phyloP scores from a whole-genome alignment of 92 coral and sea anemone genomes.

The Porites rus region DNA sequence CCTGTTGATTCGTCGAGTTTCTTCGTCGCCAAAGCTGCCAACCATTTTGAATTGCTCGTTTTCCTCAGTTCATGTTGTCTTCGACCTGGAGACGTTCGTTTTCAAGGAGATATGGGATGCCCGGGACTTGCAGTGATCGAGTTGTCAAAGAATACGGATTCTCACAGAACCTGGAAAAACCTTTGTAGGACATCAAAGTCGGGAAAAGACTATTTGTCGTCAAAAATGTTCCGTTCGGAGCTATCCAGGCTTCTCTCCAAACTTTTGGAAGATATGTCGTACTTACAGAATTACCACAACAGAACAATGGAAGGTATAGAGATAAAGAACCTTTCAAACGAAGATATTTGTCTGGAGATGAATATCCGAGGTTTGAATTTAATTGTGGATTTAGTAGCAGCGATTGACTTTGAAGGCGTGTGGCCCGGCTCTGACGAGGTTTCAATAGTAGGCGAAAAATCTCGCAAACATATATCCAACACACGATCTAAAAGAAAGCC shows the following conservation, averaged over 20 bases:
- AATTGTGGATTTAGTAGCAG: constrained; percentile 63
- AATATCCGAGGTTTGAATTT: constrained; percentile 43
- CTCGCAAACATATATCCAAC: constrained; percentile 2
- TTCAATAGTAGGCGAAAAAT: background rate
- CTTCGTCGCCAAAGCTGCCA: constrained; percentile 51
- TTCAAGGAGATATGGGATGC: constrained; percentile 35
- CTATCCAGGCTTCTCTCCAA: constrained; percentile 52
- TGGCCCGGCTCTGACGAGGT: constrained; percentile 44
- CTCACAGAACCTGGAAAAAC: constrained; percentile 45
- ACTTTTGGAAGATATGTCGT: constrained; percentile 47
- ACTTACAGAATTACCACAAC: constrained; percentile 32
- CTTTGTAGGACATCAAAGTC: constrained; percentile 35
- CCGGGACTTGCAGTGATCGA: constrained; percentile 49
- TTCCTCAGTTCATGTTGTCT: constrained; percentile 39
- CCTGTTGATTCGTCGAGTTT: constrained; percentile 60
- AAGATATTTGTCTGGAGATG: constrained; percentile 51
- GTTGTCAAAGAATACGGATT: constrained; percentile 8
- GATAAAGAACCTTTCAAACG: constrained; percentile 53
- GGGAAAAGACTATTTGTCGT: constrained; percentile 67
- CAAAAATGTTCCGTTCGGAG: constrained; percentile 52
- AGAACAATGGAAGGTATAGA: constrained; percentile 33
- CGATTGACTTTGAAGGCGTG: constrained; percentile 60
- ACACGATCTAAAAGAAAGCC: constrained; percentile 25
- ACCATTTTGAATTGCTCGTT: constrained; percentile 57
- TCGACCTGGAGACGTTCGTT: constrained; percentile 26